Evolutionary conservation across 2,888 invertebrate genomes (phyloP).

Genomic region (Drosophila greeni): DNA sequence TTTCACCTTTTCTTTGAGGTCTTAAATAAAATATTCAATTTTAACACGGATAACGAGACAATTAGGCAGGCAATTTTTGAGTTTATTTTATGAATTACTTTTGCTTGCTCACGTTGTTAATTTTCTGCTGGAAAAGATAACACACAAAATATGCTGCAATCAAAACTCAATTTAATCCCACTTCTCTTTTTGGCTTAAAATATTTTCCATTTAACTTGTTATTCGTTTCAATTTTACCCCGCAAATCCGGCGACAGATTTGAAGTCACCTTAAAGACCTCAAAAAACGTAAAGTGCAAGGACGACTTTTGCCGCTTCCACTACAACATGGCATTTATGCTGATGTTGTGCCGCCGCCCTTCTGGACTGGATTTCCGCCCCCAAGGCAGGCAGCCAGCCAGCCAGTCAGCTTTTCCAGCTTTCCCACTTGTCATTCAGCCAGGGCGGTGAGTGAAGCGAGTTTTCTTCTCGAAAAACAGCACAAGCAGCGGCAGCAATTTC

Average conservation of each 20-base stretch:
- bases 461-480: constrained; percentile 22
- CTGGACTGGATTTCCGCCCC: constrained; percentile 5
- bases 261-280: constrained; percentile 16
- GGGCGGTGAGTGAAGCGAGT: constrained; percentile 22
- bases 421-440: constrained; percentile 30
- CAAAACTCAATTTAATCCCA: background rate
- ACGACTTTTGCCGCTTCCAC: constrained; percentile 22
- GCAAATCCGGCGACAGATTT: background rate
- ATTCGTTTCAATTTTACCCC: background rate
- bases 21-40: constrained; percentile 2
- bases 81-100: background rate
- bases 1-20: constrained; percentile 8
- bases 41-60: background rate
- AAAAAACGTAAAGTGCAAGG: constrained; percentile 25
- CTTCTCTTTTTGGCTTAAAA: background rate
- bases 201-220: background rate
- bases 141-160: too few species aligned
- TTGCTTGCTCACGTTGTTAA: background rate
- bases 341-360: constrained; percentile 13
- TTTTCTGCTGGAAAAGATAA: background rate
- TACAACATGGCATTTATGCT: constrained; percentile 33
- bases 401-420: background rate
- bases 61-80: background rate
- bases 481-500: constrained; percentile 47
- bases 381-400: background rate